Evolutionary conservation across 2,113 vertebrate genomes (phyloP), one percentile per base, ranked within the genome.

Genomic region (Grantiella picta): DNA sequence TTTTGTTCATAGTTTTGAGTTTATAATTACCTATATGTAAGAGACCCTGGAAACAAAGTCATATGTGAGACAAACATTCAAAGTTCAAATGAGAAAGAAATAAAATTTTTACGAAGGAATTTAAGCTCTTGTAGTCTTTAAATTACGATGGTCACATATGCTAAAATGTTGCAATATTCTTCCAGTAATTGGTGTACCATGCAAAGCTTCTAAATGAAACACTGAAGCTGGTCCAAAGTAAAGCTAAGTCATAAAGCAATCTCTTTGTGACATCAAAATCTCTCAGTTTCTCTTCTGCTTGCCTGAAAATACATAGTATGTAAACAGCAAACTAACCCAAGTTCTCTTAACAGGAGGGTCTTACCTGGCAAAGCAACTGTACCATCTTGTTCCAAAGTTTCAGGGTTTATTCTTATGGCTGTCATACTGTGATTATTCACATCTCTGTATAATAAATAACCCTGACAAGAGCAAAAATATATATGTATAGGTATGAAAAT

Each of bases 301-400:
- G 60, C 40, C 40, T 88, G 31, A 68, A 93, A 93, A 87, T 4
- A 68, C 1, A 12, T 2, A 72, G 33, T 13, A 72, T 18, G 33
- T 28, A 53, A 86, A 81, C 42, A 84, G 49, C 28, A 71, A 88
- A 83, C 15, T 28, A 47, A 82, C 61, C 10, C 27, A 59, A 52
- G 27, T 45, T 69, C 28, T 69, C 13, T 11, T 9, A 75, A 54
- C 17, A n/a, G 69, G 12, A 94, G 38, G 65, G 86, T 83, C 89
- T 68, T 98, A 99, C 99, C 99, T 98, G 99, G 99, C 97, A 99
- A 98, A 84, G 99, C 96, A 91, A 99, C 98, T 54, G 98, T 98
- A 68, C 99, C 99, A 53, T 99, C 99, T 82, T 99, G 99, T 89
- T 99, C 99, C 98, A 99, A 95, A 83, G 99, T 99, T 98, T 99